Percentiles rank a stretch among this genome's conserved stretches.
phyloP scores from a whole-genome alignment of 2,888 invertebrate species.

The Lithophane ornitopus region DNA sequence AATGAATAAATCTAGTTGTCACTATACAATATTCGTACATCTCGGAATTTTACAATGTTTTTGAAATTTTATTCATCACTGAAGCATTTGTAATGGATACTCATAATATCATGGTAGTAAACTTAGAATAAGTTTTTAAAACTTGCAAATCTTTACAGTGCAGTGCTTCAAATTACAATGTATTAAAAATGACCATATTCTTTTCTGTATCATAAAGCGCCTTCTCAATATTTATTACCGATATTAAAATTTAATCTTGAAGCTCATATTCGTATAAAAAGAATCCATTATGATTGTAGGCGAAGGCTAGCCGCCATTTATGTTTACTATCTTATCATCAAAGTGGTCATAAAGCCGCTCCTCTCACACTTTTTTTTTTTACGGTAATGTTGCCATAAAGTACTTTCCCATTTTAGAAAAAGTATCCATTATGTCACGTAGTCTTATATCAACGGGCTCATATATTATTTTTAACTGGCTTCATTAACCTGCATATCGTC shows the following conservation, averaged over 20 bases:
- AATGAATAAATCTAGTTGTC: slow-evolving; percentile 40
- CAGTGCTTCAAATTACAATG: slow-evolving; percentile 21
- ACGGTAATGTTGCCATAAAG: slow-evolving; percentile 31
- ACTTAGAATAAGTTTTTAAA: too few relatives aligned
- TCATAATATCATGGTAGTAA: too few relatives aligned
- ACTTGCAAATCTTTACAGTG: slow-evolving; percentile 5
- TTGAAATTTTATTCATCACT: background rate
- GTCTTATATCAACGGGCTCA: slow-evolving; percentile 55
- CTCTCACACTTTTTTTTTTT: slow-evolving; percentile 43
- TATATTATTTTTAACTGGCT: slow-evolving; percentile 67
- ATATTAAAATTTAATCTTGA: slow-evolving; percentile 55
- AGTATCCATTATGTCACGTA: slow-evolving; percentile 64
- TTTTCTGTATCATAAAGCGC: slow-evolving; percentile 30
- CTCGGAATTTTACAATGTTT: background rate
- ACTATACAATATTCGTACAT: slow-evolving; percentile 6
- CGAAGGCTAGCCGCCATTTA: slow-evolving; percentile 40
- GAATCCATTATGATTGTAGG: slow-evolving; percentile 55
- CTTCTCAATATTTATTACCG: slow-evolving; percentile 49
- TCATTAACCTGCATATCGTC: slow-evolving; percentile 69
- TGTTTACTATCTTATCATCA: slow-evolving; percentile 51
- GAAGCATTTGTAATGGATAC: background rate
- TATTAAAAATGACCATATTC: slow-evolving; percentile 25
- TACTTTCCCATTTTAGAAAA: slow-evolving; percentile 63
- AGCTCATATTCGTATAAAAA: slow-evolving; percentile 54
- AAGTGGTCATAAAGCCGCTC: slow-evolving; percentile 36